A percentile compares a stretch with the other conserved stretches of the same genome.
phyloP scores from a whole-genome alignment of 1,140 invertebrate genomes.

The Drosophila arawakana region DNA sequence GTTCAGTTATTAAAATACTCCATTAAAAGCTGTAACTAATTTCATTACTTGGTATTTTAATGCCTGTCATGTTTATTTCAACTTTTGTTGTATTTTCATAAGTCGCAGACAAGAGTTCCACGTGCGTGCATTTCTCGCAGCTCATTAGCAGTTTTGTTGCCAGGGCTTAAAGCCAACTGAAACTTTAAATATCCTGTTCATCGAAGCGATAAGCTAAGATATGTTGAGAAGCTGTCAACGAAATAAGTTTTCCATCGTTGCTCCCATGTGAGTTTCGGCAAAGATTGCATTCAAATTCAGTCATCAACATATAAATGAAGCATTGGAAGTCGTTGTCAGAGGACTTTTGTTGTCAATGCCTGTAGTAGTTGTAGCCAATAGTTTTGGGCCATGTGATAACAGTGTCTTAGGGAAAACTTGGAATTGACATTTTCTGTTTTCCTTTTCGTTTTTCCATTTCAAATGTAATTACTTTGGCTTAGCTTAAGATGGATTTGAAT shows the following conservation, averaged over 20 bases:
- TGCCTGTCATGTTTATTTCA: background rate
- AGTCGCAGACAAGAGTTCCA: background rate
- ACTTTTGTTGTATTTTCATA: slow-evolving; percentile 2
- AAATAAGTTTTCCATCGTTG: slow-evolving; percentile 31
- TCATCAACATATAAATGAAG: slow-evolving; percentile 81
- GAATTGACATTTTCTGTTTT: slow-evolving; percentile 30
- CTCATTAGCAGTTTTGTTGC: slow-evolving; percentile 17
- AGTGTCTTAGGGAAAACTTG: slow-evolving; percentile 26
- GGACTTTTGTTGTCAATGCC: background rate
- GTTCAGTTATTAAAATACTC: no score
- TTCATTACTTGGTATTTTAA: background rate
- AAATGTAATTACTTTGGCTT: slow-evolving; percentile 76
- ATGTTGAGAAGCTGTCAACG: slow-evolving; percentile 4
- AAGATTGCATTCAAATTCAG: slow-evolving; percentile 79
- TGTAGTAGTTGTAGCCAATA: background rate
- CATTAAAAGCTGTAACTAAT: background rate
- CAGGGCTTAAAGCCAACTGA: slow-evolving; percentile 11
- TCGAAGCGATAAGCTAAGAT: slow-evolving; percentile 16
- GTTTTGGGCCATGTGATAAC: background rate
- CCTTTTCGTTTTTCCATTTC: slow-evolving; percentile 33
- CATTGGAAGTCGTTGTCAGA: slow-evolving; percentile 22
- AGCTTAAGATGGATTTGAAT: slow-evolving; percentile 45
- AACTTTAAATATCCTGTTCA: background rate
- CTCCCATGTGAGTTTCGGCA: slow-evolving; percentile 53
- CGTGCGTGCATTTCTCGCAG: slow-evolving; percentile 22